Percentiles rank a stretch among this genome's conserved stretches.
These are phyloP conservation scores for Drosophila asahinai DNA, from an alignment of 1,140 invertebrate genomes.

Conservation along the genomic window DNA sequence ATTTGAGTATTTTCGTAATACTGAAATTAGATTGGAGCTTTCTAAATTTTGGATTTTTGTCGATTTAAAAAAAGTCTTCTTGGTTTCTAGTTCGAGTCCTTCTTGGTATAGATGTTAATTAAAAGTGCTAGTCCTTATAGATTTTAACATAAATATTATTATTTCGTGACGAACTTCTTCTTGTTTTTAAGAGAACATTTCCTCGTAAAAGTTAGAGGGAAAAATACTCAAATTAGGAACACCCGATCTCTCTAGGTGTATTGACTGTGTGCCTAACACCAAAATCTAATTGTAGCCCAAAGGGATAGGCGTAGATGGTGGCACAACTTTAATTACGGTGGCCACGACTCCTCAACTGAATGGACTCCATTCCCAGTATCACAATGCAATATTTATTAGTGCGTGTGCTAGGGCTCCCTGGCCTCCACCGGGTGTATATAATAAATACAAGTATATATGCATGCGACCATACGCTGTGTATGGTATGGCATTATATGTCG, in stretches of 20 bases:
- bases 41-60: too few species aligned
- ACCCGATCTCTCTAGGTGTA: neutral
- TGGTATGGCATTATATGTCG: constrained; percentile 58
- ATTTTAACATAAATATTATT: too few species aligned
- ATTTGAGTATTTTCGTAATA: too few species aligned
- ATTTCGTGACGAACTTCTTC: too few species aligned
- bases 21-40: too few species aligned
- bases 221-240: too few species aligned
- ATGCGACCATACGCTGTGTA: constrained; percentile 28
- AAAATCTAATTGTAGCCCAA: constrained; percentile 62
- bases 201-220: too few species aligned
- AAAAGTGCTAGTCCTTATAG: too few species aligned
- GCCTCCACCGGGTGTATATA: constrained; percentile 31
- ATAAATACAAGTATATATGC: constrained; percentile 29
- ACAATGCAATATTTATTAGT: constrained; percentile 77
- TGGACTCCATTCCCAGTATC: constrained; percentile 49
- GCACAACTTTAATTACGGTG: constrained; percentile 65
- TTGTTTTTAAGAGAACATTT: too few species aligned
- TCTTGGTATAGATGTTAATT: too few species aligned
- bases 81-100: too few species aligned
- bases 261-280: constrained; percentile 15
- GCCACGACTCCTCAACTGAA: constrained; percentile 36
- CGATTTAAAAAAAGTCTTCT: too few species aligned
- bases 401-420: constrained; percentile 52
- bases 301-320: constrained; percentile 28